Conservation (phyloP, 2,888 invertebrate genomes). For the Nemurella pictetii region DNA sequence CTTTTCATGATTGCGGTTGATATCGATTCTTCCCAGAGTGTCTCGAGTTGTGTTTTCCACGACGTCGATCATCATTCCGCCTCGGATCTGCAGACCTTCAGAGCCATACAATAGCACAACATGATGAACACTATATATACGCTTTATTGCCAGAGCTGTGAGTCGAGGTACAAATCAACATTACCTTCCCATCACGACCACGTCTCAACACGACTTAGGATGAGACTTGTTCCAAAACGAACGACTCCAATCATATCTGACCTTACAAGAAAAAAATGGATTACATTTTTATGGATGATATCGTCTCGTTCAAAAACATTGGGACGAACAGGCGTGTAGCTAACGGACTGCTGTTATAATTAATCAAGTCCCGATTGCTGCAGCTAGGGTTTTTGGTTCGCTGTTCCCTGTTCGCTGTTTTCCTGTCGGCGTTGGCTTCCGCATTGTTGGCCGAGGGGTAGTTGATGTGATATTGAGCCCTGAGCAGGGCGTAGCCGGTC, state of each 20-base stretch:
- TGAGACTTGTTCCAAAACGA: slow-evolving; percentile 18
- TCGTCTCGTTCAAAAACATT: not conserved
- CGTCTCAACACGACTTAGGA: not conserved
- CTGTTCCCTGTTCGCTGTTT: too few species aligned
- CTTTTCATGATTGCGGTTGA: not conserved
- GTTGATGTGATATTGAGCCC: not conserved
- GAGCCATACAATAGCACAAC: too few species aligned
- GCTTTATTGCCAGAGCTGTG: not conserved
- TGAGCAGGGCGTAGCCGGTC: not conserved
- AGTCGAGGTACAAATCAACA: not conserved
- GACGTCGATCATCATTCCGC: not conserved
- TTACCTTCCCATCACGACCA: not conserved
- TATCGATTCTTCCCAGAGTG: not conserved
- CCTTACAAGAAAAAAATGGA: not conserved
- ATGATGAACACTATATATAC: too few species aligned
- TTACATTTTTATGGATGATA: not conserved
- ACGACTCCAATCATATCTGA: slow-evolving; percentile 15
- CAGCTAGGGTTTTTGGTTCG: not conserved
- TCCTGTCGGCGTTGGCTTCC: not conserved
- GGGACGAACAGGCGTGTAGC: not conserved
- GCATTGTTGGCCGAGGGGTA: not conserved
- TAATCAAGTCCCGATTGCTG: not conserved
- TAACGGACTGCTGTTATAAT: too few species aligned
- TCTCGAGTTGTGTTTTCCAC: not conserved
- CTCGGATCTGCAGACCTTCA: not conserved